These are phyloP conservation scores for Phaonia tiefii DNA, from an alignment of 2,888 invertebrate genomes.

Conservation along the genomic window DNA sequence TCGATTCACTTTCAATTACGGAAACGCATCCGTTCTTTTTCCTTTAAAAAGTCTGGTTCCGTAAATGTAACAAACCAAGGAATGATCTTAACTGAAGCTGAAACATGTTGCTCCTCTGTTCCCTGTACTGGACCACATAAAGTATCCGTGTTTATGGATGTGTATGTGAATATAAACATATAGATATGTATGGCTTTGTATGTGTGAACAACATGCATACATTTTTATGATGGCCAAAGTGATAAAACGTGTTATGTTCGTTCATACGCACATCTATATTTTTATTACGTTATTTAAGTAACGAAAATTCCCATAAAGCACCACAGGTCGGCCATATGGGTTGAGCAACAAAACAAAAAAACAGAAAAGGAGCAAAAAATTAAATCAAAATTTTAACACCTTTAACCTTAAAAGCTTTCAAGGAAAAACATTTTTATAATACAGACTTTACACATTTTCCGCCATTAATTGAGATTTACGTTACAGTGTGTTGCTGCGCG, in stretches of 20 bases:
- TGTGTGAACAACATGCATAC: constrained; percentile 11
- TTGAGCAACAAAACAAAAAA: neutral
- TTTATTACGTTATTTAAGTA: constrained; percentile 55
- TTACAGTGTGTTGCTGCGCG: neutral
- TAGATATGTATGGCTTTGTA: too few relatives aligned
- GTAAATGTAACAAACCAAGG: too few relatives aligned
- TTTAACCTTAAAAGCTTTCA: constrained; percentile 53
- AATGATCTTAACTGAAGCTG: too few relatives aligned
- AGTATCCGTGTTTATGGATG: neutral
- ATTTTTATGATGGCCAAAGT: constrained; percentile 56
- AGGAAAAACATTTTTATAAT: constrained; percentile 46
- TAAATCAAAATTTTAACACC: constrained; percentile 50
- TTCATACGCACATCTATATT: constrained; percentile 32
- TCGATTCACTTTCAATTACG: too few relatives aligned
- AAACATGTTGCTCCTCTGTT: too few relatives aligned
- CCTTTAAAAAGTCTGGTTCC: too few relatives aligned
- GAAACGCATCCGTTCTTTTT: too few relatives aligned
- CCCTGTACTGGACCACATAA: too few relatives aligned
- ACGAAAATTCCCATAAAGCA: constrained; percentile 58
- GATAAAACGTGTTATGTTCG: constrained; percentile 64
- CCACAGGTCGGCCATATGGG: constrained; percentile 15
- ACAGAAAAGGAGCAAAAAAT: constrained; percentile 31
- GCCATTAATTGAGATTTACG: constrained; percentile 60
- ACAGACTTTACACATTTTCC: constrained; percentile 27
- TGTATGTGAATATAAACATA: neutral